Evolutionary conservation across 2,888 invertebrate genomes (phyloP), one percentile per base, ranked within the genome.

Genomic region (Macrosiphum euphorbiae): DNA sequence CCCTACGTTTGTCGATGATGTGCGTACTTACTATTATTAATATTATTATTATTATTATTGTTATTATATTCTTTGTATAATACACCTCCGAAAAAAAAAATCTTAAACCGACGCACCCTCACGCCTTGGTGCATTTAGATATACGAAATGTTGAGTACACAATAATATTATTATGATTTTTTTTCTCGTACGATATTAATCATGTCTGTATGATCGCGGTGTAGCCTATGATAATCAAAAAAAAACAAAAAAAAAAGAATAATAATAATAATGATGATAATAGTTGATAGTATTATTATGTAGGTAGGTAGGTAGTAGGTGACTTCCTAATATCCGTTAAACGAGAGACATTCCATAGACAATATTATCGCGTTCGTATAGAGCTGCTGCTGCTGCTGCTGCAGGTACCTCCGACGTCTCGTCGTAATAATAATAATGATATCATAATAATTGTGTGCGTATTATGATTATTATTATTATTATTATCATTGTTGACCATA

Each of bases 221-320:
- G 50, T 91, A 91, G 91, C 52, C 84, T 91, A 55, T 91, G 91
- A 91, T 91, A 91, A 91, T 91, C 91, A 91, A 91, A 91, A 91
- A n/a, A 8, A 10, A 24, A 88, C n/a, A 88, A 55, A 88, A 41
- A 88, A 35, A 88, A 61, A 50, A 11, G 0, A 35, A 44, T 41
- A 41, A 84, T 35, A 41, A 78, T 41, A 84, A 90, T 55, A 52
- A 67, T 67, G n/a, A 61, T 61, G n/a, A 61, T 67, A 16, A 78
- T 61, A 28, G 11, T 78, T 35, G 2, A 35, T 35, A 20, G n/a
- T n/a, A 78, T 58, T 58, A 58, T 26, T 58, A 58, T 11, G 58
- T 26, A 58, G 58, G 58, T 26, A 58, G 55, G 24, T 4, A 24
- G 7, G 24, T 55, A 10, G 26, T 58, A 8, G 26, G 26, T 26